Percentiles rank a stretch among this genome's conserved stretches.
Conservation (phyloP, 2,888 invertebrate species). For the Hypercompe scribonia region DNA sequence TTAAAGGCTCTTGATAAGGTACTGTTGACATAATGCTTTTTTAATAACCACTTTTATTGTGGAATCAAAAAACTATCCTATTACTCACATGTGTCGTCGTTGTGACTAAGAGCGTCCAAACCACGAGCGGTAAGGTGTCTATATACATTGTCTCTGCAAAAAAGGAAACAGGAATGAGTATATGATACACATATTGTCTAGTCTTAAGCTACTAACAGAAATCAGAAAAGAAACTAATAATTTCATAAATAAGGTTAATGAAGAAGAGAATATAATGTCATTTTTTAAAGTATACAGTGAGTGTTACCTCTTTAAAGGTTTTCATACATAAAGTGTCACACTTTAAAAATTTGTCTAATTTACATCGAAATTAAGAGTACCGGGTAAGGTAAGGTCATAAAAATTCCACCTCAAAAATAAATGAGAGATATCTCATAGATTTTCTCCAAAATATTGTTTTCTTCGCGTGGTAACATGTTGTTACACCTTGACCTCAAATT, state of each 20-base stretch:
- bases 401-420: background rate
- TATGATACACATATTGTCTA: background rate
- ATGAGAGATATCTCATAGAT: background rate
- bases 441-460: background rate
- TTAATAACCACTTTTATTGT: background rate
- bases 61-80: background rate
- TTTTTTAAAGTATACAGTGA: background rate
- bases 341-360: background rate
- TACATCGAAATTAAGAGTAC: background rate
- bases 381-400: background rate
- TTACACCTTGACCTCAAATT: constrained; percentile 17
- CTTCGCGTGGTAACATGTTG: constrained; percentile 19
- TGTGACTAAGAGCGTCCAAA: constrained; percentile 94
- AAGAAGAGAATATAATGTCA: background rate
- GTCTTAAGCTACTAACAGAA: background rate
- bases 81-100: constrained; percentile 91
- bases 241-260: background rate
- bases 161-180: constrained; percentile 66
- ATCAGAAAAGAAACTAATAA: background rate
- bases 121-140: constrained; percentile 96
- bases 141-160: constrained; percentile 95
- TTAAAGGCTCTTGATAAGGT: background rate
- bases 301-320: background rate
- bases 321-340: background rate
- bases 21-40: background rate